phyloP scores from a whole-genome alignment of 2,888 invertebrate species.

The Heliconius aoede region DNA sequence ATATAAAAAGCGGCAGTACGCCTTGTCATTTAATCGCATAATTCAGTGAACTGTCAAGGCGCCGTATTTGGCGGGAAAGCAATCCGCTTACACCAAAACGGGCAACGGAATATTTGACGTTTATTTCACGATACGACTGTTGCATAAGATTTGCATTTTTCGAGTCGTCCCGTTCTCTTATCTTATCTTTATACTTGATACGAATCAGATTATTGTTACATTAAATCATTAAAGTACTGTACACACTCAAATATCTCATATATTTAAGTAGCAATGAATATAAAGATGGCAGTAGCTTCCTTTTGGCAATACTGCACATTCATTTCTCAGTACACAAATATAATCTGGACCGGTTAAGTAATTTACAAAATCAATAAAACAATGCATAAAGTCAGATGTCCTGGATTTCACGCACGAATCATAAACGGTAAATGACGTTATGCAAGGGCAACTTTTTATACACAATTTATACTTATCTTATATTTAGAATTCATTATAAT shows the following conservation, averaged over 20 bases:
- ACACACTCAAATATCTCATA: background rate
- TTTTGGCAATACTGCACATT: background rate
- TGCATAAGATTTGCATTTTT: constrained; percentile 61
- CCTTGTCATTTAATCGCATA: constrained; percentile 78
- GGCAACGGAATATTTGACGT: constrained; percentile 76
- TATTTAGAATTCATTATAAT: too few species aligned
- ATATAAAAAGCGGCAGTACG: constrained; percentile 60
- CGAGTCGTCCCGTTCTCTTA: constrained; percentile 31
- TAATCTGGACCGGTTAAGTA: background rate
- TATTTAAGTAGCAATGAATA: background rate
- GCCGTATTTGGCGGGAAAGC: constrained; percentile 83
- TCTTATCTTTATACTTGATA: constrained; percentile 40
- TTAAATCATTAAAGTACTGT: too few species aligned
- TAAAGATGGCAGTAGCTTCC: constrained; percentile 7
- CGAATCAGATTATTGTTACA: constrained; percentile 14
- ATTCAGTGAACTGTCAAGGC: constrained; percentile 80
- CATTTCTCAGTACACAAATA: background rate
- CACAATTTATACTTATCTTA: background rate
- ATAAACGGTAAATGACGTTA: constrained; percentile 5
- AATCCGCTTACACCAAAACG: constrained; percentile 78
- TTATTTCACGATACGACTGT: constrained; percentile 69
- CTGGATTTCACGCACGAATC: background rate
- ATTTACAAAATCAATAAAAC: constrained; percentile 23
- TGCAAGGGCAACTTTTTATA: constrained; percentile 2
- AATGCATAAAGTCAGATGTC: constrained; percentile 21